phyloP scores from a whole-genome alignment of 2,888 invertebrate species.

The Polymixis flavicincta region DNA sequence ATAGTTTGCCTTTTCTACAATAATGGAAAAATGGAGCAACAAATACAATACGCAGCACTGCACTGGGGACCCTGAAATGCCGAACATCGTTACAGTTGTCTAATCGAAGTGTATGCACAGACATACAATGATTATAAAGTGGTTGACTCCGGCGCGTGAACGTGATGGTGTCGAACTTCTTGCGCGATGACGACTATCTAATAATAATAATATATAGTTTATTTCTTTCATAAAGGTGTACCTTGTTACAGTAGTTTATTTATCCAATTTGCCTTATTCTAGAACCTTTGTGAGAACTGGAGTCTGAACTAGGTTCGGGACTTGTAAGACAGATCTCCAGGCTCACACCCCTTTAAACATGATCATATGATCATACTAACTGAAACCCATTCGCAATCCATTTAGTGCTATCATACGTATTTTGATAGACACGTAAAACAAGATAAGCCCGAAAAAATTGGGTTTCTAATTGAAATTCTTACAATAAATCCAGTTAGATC shows the following conservation, averaged over 20 bases:
- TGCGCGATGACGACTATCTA: not conserved
- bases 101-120: not conserved
- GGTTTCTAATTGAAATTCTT: not conserved
- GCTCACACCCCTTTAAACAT: too few relatives aligned
- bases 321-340: too few relatives aligned
- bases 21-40: not conserved
- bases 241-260: too few relatives aligned
- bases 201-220: too few relatives aligned
- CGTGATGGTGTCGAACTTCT: too few relatives aligned
- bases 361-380: too few relatives aligned
- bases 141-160: not conserved
- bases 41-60: not conserved
- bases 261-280: too few relatives aligned
- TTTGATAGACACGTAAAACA: not conserved
- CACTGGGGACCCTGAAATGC: not conserved
- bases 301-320: too few relatives aligned
- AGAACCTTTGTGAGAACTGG: too few relatives aligned
- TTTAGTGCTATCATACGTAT: not conserved
- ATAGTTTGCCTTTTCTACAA: not conserved
- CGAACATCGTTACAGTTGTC: not conserved
- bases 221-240: too few relatives aligned
- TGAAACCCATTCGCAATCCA: not conserved
- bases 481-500: constrained; percentile 1
- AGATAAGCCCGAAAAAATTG: too few relatives aligned
- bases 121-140: not conserved